Conservation (phyloP, 1,140 invertebrate genomes). For the Uloborus diversus region DNA sequence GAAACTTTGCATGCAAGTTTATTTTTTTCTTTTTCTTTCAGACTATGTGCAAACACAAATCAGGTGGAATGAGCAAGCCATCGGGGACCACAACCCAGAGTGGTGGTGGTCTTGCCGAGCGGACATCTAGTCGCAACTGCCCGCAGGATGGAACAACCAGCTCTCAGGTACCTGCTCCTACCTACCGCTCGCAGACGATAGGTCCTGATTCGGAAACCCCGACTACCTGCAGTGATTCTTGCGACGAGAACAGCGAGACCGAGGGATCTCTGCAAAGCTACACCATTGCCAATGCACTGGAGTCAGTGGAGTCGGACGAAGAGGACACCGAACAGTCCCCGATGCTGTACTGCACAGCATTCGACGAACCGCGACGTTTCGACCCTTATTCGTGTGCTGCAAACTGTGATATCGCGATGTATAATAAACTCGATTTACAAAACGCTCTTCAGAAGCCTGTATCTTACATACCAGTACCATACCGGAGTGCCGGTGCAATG, state of each 20-base stretch:
- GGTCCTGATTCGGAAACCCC: too few species aligned
- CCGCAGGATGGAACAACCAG: conserved; percentile 3
- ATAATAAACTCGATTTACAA: conserved; percentile 6
- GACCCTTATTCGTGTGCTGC: conserved; percentile 23
- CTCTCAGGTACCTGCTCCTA: background rate
- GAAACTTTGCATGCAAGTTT: background rate
- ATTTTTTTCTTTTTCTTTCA: background rate
- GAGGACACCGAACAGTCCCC: conserved; percentile 45
- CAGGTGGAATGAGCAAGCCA: conserved; percentile 53
- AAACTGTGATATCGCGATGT: conserved; percentile 46
- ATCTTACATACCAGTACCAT: conserved; percentile 5
- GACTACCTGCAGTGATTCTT: conserved; percentile 11
- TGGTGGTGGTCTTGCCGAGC: conserved; percentile 18
- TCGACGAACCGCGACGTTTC: too few species aligned
- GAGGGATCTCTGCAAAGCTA: too few species aligned
- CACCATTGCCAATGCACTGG: background rate
- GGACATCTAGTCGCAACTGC: conserved; percentile 35
- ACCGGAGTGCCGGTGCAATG: background rate
- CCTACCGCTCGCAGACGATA: background rate
- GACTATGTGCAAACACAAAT: conserved; percentile 57
- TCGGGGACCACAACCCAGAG: conserved; percentile 16
- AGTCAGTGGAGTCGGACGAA: conserved; percentile 22
- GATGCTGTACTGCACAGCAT: conserved; percentile 21
- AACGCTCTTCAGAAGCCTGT: background rate
- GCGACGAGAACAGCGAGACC: conserved; percentile 24